Percentiles rank a stretch among this genome's conserved stretches.
Evolutionary conservation across 2,113 vertebrate species (phyloP).

Genomic region (Poeciliopsis prolifica): DNA sequence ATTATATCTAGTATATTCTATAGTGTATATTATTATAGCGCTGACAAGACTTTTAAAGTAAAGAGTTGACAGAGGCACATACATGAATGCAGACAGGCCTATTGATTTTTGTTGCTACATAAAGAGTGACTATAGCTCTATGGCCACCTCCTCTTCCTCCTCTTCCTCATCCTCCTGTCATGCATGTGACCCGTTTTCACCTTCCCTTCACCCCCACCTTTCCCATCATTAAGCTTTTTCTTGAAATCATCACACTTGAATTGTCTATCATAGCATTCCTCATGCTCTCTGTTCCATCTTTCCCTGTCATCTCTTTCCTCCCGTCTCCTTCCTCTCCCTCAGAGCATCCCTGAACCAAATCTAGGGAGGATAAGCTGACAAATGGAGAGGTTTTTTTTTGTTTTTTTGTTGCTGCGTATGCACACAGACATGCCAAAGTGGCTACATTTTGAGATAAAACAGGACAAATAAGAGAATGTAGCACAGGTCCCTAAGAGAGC

Average conservation of each 20-base stretch:
- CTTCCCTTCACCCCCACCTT: slow-evolving; percentile 32
- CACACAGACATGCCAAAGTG: slow-evolving; percentile 21
- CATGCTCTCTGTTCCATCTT: slow-evolving; percentile 12
- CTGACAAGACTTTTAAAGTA: slow-evolving; percentile 60
- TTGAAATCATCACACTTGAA: not conserved
- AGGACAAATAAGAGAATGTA: slow-evolving; percentile 54
- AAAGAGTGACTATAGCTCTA: slow-evolving; percentile 37
- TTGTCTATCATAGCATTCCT: not conserved
- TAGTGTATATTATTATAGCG: slow-evolving; percentile 39
- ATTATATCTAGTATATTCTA: slow-evolving; percentile 38
- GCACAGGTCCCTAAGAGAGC: slow-evolving; percentile 48
- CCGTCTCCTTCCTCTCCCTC: slow-evolving; percentile 1
- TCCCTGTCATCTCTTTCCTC: not conserved
- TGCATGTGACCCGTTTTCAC: slow-evolving; percentile 67
- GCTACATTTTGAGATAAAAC: slow-evolving; percentile 51
- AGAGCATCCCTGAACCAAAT: slow-evolving; percentile 25
- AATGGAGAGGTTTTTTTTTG: slow-evolving; percentile 12
- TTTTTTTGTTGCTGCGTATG: slow-evolving; percentile 4
- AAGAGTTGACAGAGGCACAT: slow-evolving; percentile 21
- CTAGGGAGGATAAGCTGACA: slow-evolving; percentile 44
- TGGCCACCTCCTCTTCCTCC: slow-evolving; percentile 30
- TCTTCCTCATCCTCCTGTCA: slow-evolving; percentile 17
- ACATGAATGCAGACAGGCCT: slow-evolving; percentile 49
- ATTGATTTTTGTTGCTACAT: slow-evolving; percentile 71
- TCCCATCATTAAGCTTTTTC: slow-evolving; percentile 25